phyloP scores from a whole-genome alignment of 2,113 vertebrate species.

The Tricholaema leucomelas region DNA sequence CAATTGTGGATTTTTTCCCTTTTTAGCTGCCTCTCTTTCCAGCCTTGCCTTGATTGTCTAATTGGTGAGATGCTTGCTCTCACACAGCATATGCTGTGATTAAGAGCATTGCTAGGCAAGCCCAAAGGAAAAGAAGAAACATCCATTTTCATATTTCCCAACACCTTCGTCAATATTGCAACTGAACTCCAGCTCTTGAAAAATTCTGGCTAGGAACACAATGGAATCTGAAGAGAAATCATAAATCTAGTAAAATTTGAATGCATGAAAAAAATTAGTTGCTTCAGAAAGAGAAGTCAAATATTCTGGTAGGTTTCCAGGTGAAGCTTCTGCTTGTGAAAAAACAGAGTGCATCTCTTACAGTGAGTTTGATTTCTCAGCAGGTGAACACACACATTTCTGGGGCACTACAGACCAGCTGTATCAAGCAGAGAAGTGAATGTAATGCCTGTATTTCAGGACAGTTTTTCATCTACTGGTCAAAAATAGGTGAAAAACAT shows the following conservation, averaged over 20 bases:
- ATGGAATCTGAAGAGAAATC: neutral
- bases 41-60: neutral
- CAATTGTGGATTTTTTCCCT: neutral
- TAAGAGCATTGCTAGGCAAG: neutral
- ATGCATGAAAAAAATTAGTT: neutral
- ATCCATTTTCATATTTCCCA: neutral
- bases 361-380: neutral
- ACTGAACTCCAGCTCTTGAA: neutral
- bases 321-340: neutral
- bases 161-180: neutral
- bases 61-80: neutral
- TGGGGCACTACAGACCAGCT: neutral
- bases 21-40: neutral
- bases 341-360: neutral
- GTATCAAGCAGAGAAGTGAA: neutral
- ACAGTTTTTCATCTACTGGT: neutral
- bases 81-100: neutral
- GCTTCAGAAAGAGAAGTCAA: neutral
- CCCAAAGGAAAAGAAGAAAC: neutral
- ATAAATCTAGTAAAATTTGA: neutral
- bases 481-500: neutral
- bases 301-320: neutral
- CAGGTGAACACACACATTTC: neutral
- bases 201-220: neutral
- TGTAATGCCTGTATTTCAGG: neutral